Conservation (phyloP, 2,888 invertebrate genomes). For the Campopleginae sp. region DNA sequence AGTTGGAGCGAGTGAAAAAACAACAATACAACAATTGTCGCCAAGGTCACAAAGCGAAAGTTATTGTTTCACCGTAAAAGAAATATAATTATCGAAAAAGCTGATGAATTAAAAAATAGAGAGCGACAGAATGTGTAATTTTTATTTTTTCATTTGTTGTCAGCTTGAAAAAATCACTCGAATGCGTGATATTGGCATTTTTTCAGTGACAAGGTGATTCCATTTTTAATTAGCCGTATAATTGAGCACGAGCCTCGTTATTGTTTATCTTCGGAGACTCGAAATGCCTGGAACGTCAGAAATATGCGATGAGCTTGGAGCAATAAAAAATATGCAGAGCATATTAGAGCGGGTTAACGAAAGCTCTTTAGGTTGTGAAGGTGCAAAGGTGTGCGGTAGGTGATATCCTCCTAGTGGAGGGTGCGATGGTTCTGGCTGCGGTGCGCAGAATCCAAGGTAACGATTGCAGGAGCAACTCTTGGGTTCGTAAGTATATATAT, state of each 20-base stretch:
- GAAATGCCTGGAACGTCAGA: neutral
- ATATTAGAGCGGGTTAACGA: conserved; percentile 25
- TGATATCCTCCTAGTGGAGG: conserved; percentile 58
- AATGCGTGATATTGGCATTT: neutral
- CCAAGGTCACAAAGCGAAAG: neutral
- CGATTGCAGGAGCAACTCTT: conserved; percentile 81
- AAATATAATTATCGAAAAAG: neutral
- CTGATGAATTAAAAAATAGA: neutral
- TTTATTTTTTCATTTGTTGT: neutral
- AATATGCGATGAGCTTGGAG: neutral
- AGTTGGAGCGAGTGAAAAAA: neutral
- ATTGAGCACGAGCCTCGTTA: neutral
- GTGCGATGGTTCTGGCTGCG: conserved; percentile 59
- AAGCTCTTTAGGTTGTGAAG: conserved; percentile 41
- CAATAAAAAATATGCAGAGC: conserved; percentile 4
- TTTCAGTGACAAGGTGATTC: neutral
- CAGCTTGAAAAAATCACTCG: neutral
- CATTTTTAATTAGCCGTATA: neutral
- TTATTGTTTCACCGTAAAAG: neutral
- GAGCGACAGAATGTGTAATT: neutral
- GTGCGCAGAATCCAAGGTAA: conserved; percentile 84
- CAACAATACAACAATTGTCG: neutral
- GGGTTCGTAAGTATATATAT: conserved; percentile 34
- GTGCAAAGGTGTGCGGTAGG: conserved; percentile 72
- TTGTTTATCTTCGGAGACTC: neutral